Percentiles rank a stretch among this genome's conserved stretches.
These are phyloP conservation scores for Eulemur albifrons DNA, from an alignment of 2,797 vertebrate genomes.

Conservation along the genomic window DNA sequence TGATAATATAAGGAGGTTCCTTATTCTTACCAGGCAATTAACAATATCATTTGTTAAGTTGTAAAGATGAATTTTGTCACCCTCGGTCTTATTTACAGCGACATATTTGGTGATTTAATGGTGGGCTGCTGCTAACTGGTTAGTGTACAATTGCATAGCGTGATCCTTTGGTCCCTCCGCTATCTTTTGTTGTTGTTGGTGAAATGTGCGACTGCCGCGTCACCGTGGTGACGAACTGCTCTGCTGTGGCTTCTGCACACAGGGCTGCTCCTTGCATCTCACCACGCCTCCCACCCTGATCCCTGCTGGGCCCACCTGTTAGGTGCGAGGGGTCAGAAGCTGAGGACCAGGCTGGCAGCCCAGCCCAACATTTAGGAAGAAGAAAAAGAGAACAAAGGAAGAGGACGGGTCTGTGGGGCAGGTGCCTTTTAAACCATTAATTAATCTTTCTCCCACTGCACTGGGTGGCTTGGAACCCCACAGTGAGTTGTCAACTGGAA, in stretches of 20 bases:
- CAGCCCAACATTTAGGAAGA: background rate
- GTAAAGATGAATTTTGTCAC: background rate
- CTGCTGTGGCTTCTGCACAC: background rate
- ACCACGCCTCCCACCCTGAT: background rate
- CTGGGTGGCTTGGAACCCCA: background rate
- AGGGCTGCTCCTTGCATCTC: background rate
- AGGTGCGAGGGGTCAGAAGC: background rate
- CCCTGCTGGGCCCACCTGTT: slow-evolving; percentile 18
- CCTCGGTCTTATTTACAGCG: background rate
- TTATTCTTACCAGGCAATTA: background rate
- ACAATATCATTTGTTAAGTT: background rate
- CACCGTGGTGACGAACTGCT: background rate
- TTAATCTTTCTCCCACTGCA: background rate
- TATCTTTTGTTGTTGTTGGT: background rate
- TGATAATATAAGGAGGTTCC: background rate
- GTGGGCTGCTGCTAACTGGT: background rate
- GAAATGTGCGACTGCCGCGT: background rate
- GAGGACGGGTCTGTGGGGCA: background rate
- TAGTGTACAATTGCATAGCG: background rate
- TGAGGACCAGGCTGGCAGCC: background rate
- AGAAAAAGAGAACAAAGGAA: background rate
- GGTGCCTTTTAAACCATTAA: background rate
- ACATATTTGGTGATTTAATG: background rate
- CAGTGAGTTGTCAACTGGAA: background rate
- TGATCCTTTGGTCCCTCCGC: background rate